Base-by-base conservation (phyloP, 1,140 invertebrate genomes). In the Bombus polaris region DNA sequence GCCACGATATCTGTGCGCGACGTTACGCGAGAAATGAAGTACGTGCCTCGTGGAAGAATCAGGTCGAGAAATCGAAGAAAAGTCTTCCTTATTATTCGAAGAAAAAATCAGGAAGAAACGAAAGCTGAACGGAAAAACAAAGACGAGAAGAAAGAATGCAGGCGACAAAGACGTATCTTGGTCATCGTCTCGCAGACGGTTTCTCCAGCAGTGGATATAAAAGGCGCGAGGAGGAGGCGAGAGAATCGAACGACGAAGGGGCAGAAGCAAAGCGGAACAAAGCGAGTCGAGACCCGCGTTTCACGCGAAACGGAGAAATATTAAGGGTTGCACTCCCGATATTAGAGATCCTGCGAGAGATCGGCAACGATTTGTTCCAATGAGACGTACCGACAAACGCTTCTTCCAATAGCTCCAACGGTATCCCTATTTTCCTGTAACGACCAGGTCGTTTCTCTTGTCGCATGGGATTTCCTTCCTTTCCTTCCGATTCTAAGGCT, bases 311-410 rank as follows among this genome's bases (percentile, higher is more conserved):
- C 77, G 73, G 68, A 88, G 84, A 86, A 86, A 86, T 88, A 88
- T 88, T 86, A 88, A 86, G 57, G 84, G 78, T 78, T 65, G 87
- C 73, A 73, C 77, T 81, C 35, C 39, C 87, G 74, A 82, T 88
- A 82, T 86, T 82, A 88, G 59, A 82, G 66, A 73, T 74, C 73
- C 66, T 59, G 65, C 59, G 18, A 47, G 28, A 82, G 83, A 81
- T 86, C 87, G 72, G 57, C n/a, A 39, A n/a, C 79, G 83, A 88
- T 88, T 86, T 82, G 83, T 86, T 78, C 62, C 66, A 74, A 83
- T 73, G 86, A 79, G 71, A 86, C 74, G 68, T 32, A 44, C 39
- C 72, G 37, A n/a, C 82, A 77, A 87, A 76, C 81, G 65, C 0
- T 70, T 42, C 47, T 72, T 68, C 42, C 57, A 22, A 80, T 68